A percentile compares a stretch with the other conserved stretches of the same genome.
Evolutionary conservation across 2,888 invertebrate genomes (phyloP).

Genomic region (Heliconius erato): DNA sequence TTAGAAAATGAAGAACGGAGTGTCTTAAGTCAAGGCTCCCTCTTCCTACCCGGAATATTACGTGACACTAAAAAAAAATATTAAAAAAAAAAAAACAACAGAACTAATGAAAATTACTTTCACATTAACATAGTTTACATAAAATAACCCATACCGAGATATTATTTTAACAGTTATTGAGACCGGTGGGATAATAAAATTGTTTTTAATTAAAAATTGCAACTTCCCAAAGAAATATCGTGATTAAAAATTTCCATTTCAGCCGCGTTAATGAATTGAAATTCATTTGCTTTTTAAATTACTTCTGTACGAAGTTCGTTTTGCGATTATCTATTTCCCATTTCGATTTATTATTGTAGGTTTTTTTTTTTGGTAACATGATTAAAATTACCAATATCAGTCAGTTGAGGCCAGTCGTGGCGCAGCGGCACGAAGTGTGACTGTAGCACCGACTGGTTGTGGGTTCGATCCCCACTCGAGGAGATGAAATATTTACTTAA

Average conservation of each 20-base stretch:
- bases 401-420: no score
- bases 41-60: no score
- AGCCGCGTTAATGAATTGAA: slow-evolving; percentile 29
- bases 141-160: not conserved
- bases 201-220: slow-evolving; percentile 26
- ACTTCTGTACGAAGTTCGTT: slow-evolving; percentile 4
- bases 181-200: slow-evolving; percentile 16
- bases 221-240: slow-evolving; percentile 24
- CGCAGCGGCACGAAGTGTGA: no score
- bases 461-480: no score
- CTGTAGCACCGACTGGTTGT: no score
- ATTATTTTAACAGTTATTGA: slow-evolving; percentile 21
- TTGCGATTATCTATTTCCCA: slow-evolving; percentile 14
- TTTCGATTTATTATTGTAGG: not conserved
- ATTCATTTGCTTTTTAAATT: slow-evolving; percentile 26
- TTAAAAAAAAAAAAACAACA: not conserved
- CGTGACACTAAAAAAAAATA: not conserved
- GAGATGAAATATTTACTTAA: no score
- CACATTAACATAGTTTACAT: not conserved
- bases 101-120: slow-evolving; percentile 5
- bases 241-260: slow-evolving; percentile 32
- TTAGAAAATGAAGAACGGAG: no score
- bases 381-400: not conserved
- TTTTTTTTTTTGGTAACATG: not conserved
- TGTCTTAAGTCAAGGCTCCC: no score